phyloP scores from a whole-genome alignment of 1,140 invertebrate species.

The Lordiphosa clarofinis region DNA sequence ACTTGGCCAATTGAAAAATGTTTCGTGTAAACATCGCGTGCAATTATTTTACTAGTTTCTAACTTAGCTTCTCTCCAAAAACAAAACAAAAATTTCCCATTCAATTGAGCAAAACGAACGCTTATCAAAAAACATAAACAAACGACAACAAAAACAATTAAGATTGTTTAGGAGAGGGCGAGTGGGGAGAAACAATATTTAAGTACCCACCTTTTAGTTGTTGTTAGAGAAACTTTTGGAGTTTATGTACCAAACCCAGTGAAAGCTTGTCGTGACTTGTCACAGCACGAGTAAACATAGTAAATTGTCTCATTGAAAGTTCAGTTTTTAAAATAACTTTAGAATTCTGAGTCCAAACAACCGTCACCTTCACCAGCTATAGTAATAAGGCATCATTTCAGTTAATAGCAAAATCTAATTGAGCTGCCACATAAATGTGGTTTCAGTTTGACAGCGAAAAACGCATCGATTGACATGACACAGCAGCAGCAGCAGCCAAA shows the following conservation, averaged over 20 bases:
- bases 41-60: slow-evolving; percentile 50
- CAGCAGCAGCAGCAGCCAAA: neutral
- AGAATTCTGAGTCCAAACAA: too few species aligned
- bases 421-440: slow-evolving; percentile 59
- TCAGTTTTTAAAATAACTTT: too few species aligned
- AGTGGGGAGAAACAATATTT: neutral
- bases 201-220: slow-evolving; percentile 1
- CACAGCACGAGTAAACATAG: too few species aligned
- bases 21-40: slow-evolving; percentile 69
- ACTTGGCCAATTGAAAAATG: slow-evolving; percentile 39
- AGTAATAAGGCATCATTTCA: too few species aligned
- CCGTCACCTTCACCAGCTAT: too few species aligned
- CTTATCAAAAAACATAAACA: slow-evolving; percentile 57
- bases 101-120: slow-evolving; percentile 59
- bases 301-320: too few species aligned
- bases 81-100: slow-evolving; percentile 28
- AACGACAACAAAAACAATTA: slow-evolving; percentile 49
- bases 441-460: slow-evolving; percentile 52
- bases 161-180: slow-evolving; percentile 34
- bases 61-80: neutral
- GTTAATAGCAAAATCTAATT: slow-evolving; percentile 29
- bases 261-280: too few species aligned
- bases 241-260: too few species aligned
- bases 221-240: slow-evolving; percentile 1
- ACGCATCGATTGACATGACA: slow-evolving; percentile 49